Base-by-base conservation (phyloP, 23 tunicate species). In the Clavelina lepadiformis region DNA sequence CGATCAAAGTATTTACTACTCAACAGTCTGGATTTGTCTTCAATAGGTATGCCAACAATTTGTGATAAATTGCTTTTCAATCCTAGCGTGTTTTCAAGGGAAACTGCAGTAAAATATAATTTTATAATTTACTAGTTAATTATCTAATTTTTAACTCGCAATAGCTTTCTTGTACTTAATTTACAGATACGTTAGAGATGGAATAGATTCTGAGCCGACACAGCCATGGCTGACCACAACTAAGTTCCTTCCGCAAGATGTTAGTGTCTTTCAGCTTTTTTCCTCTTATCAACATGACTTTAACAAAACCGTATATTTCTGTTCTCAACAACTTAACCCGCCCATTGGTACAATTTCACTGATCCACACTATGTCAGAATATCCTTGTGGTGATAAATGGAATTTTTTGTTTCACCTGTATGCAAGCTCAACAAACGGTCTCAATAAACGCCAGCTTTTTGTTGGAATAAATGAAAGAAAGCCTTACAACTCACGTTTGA, bases 401-500 rank as follows among this genome's bases (percentile, higher is more conserved):
- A 53, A 47, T 20, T 31, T 73, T 4, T 46, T 46, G 51, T 82
- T 58, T 37, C 65, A 82, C 51, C 34, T 82, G 51, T 82, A 82
- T n/a, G n/a, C n/a, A n/a, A n/a, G n/a, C n/a, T n/a, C n/a, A n/a
- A n/a, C n/a, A n/a, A n/a, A n/a, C 51, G 89, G 67, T 0, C 35
- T 75, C 25, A 23, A 46, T 13, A 45, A 35, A 5, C 73, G 0
- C 20, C 70, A 64, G 58, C 33, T 28, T 37, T 37, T 21, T 7
- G 5, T 46, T 33, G 89, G 89, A 2, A 64, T 82, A 22, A 61
- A 50, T 0, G 25, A 7, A 3, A 5, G 31, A 21, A 26, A 26
- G 29, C 89, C 89, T 2, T 35, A 73, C 57, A 73, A 82, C 29
- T 64, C 80, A 20, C 45, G 89, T 11, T n/a, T 65, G 22, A 67